Base-by-base conservation (phyloP, 2,113 vertebrate genomes). In the Semnopithecus entellus region DNA sequence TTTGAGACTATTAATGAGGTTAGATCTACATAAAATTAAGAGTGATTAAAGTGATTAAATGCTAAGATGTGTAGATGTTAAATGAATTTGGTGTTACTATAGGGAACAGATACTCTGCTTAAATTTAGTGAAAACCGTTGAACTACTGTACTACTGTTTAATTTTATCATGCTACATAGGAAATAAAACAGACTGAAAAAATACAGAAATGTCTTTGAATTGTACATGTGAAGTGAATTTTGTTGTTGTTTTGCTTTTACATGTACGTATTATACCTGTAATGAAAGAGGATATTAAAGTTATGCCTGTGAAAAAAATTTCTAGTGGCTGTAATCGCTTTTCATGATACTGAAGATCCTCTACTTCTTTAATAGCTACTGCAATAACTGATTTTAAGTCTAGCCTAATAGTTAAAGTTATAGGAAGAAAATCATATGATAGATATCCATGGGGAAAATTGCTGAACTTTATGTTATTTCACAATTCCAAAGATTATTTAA, bases 211-310 rank as follows among this genome's bases (percentile, higher is more conserved):
- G n/a, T 83, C 55, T 76, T 83, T 83, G 30, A 94, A 88, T 80
- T 88, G 16, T 73, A 82, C 38, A 50, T 72, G 57, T 78, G 72
- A 55, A 95, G 27, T 84, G 25, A 40, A 78, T 93, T 83, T 68
- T 86, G n/a, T 76, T 84, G 20, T 43, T 87, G 30, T n/a, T 93
- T 93, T 48, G 70, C n/a, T 92, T 72, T 93, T 70, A 84, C 16
- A 30, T 8, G 12, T 30, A 12, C 22, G 3, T 35, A 8, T 61
- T 72, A 52, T 48, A 43, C 11, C 20, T 93, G 0, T 89, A 75
- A 64, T 59, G 8, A 59, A 68, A 66, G n/a, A 64, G 35, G 32
- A 61, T 59, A 57, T 30, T 61, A 55, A 45, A 50, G 73, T 81
- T 92, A 73, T 88, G 22, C 6, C 59, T 48, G 35, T 96, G 79